A percentile compares a stretch with the other conserved stretches of the same genome.
Evolutionary conservation across 2,113 vertebrate species (phyloP).

Genomic region (Chaenogobius annularis): DNA sequence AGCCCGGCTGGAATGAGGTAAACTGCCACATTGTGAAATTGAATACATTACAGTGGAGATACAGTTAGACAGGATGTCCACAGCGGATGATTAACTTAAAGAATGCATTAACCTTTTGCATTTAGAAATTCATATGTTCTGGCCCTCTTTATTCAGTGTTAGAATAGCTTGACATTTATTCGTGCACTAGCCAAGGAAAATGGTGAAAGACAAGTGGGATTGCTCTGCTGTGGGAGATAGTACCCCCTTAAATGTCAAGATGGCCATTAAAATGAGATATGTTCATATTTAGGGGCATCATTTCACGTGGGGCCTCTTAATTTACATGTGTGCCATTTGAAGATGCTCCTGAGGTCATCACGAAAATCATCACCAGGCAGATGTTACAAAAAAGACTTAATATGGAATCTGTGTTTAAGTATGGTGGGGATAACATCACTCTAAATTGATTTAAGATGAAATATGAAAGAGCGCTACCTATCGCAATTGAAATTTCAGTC

Average conservation of each 20-base stretch:
- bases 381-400: neutral
- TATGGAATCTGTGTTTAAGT: neutral
- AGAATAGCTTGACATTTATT: constrained; percentile 62
- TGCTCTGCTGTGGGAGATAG: constrained; percentile 3
- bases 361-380: neutral
- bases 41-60: constrained; percentile 2
- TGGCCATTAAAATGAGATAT: constrained; percentile 20
- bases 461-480: neutral
- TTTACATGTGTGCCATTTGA: constrained; percentile 19
- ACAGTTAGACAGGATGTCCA: constrained; percentile 25
- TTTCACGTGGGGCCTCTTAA: neutral
- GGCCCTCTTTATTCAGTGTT: constrained; percentile 32
- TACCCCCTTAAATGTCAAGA: constrained; percentile 15
- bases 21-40: constrained; percentile 4
- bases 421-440: neutral
- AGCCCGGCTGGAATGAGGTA: neutral
- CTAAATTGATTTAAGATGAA: neutral
- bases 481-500: too few relatives aligned
- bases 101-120: constrained; percentile 71
- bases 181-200: constrained; percentile 23
- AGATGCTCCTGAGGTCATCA: neutral
- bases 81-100: constrained; percentile 41
- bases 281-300: constrained; percentile 44
- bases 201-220: neutral
- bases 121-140: constrained; percentile 34